Evolutionary conservation across 2,797 vertebrate genomes (phyloP).

Genomic region (Poeciliopsis presidionis): DNA sequence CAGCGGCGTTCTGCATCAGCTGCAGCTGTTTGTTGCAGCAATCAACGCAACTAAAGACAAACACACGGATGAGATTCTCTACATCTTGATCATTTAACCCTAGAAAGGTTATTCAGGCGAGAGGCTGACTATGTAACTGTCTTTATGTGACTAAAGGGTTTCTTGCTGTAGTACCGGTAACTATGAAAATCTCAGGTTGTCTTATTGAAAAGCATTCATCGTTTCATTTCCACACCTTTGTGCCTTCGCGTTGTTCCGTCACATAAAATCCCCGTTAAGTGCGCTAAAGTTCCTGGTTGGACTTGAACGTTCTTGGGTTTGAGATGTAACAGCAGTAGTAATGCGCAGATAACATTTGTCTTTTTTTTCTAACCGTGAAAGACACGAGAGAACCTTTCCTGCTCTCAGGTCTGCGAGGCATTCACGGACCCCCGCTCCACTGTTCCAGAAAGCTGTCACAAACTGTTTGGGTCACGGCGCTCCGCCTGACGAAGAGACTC

Average conservation of each 20-base stretch:
- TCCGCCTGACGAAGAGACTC: slow-evolving; percentile 69
- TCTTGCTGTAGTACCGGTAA: too few relatives aligned
- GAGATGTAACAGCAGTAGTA: slow-evolving; percentile 33
- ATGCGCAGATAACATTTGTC: slow-evolving; percentile 10
- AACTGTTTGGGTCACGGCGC: slow-evolving; percentile 75
- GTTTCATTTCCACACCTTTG: not conserved
- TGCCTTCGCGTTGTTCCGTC: not conserved
- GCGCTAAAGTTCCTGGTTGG: slow-evolving; percentile 10
- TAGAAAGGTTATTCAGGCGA: too few relatives aligned
- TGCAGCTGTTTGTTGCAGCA: too few relatives aligned
- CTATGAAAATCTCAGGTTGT: not conserved
- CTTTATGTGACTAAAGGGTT: too few relatives aligned
- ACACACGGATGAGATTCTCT: too few relatives aligned
- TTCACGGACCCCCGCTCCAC: slow-evolving; percentile 69
- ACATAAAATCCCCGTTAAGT: not conserved
- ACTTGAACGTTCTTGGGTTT: slow-evolving; percentile 52
- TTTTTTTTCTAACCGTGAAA: slow-evolving; percentile 49
- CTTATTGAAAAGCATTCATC: not conserved
- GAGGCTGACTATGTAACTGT: too few relatives aligned
- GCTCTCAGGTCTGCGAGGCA: slow-evolving; percentile 75
- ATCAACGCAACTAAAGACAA: too few relatives aligned
- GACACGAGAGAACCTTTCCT: slow-evolving; percentile 75
- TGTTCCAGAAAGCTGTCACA: slow-evolving; percentile 80
- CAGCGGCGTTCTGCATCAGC: too few relatives aligned
- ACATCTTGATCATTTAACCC: too few relatives aligned